Base-by-base conservation (phyloP, 2,797 vertebrate genomes). In the Alauda arvensis region DNA sequence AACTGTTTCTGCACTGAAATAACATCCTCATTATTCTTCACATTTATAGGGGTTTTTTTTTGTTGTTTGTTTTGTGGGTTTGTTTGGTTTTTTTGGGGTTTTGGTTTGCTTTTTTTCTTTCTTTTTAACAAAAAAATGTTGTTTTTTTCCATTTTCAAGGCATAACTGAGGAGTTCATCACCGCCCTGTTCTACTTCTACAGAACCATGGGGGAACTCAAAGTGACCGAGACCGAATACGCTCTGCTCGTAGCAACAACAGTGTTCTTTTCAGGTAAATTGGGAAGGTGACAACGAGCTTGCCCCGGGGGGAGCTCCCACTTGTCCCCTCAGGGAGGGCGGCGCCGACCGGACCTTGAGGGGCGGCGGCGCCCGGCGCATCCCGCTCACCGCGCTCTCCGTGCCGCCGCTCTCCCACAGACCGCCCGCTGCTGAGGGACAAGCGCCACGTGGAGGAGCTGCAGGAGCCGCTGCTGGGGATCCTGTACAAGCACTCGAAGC, bases 221-320 rank as follows among this genome's bases (percentile, higher is more conserved):
- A 34, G 97, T 98, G 88, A 98, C 97, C 0, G 98, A 98, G 86
- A 96, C 97, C 2, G 98, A 99, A 69, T 99, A 99, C 40, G 93
- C 98, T 24, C 97, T 99, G 83, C 98, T 99, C 26, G 97, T 98
- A 14, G 98, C 98, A 28, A 98, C 98, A 23, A 97, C 97, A 8
- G 97, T 99, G 77, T 98, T 99, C 89, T 99, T 98, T 94, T 98
- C 98, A 98, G 98, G 99, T 99, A 95, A 95, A 25, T 5, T 1
- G n/a, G 29, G 19, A 21, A 46, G 33, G 57, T 39, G 57, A 57
- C 51, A 40, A 23, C 28, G 25, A 74, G 19, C 45, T 51, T 4
- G 9, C 18, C 45, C 78, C 23, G 0, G 18, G 20, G 20, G 25
- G 8, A 56, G 10, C 7, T 51, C n/a, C 61, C 68, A 10, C 37